phyloP scores from a whole-genome alignment of 1,140 invertebrate genomes.

The Monochamus saltuarius region DNA sequence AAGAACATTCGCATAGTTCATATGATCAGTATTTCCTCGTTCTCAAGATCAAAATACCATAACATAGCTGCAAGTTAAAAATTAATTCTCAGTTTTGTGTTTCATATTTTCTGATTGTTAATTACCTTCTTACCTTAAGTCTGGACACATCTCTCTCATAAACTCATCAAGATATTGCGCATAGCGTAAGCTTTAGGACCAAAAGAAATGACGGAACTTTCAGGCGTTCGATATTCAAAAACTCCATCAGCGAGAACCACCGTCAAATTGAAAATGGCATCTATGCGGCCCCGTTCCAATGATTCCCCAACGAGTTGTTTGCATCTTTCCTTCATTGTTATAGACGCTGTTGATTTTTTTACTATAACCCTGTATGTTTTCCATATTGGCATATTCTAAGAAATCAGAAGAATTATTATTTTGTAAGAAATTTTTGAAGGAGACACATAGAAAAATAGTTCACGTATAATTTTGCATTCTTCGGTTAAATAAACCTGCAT shows the following conservation, averaged over 20 bases:
- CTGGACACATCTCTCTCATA: conserved; percentile 67
- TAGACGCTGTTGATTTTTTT: conserved; percentile 52
- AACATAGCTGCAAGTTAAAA: too few relatives aligned
- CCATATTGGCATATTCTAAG: conserved; percentile 52
- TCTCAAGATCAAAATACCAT: too few relatives aligned
- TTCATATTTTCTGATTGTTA: too few relatives aligned
- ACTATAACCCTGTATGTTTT: conserved; percentile 57
- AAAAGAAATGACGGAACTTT: conserved; percentile 53
- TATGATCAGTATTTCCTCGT: conserved; percentile 50
- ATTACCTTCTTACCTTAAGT: too few relatives aligned
- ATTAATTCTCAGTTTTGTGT: too few relatives aligned
- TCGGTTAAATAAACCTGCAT: too few relatives aligned
- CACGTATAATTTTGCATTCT: too few relatives aligned
- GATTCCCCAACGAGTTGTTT: conserved; percentile 61
- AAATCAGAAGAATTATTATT: neutral
- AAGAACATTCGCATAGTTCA: conserved; percentile 53
- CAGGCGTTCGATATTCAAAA: conserved; percentile 56
- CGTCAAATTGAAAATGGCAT: conserved; percentile 77
- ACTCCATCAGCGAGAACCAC: conserved; percentile 59
- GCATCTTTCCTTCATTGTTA: conserved; percentile 53
- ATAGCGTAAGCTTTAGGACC: conserved; percentile 54
- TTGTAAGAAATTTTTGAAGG: too few relatives aligned
- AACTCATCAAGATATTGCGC: conserved; percentile 21
- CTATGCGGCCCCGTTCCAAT: conserved; percentile 61
- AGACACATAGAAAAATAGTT: too few relatives aligned